These are phyloP conservation scores for Pseudochaenichthys georgianus DNA, from an alignment of 2,797 vertebrate species.

Conservation along the genomic window DNA sequence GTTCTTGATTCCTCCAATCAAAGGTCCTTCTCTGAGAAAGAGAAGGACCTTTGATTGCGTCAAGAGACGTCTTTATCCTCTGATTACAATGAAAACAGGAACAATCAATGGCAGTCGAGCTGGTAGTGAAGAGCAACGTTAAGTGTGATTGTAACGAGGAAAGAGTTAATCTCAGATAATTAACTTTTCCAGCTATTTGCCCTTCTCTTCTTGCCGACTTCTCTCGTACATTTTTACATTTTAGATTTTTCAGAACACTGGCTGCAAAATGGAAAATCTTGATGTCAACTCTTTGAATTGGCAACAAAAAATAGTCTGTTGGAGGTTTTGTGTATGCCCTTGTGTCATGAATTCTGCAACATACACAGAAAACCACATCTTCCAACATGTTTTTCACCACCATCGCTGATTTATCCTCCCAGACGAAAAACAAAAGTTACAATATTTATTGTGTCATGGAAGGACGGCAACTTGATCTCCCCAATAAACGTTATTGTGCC, in stretches of 20 bases:
- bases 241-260: constrained; percentile 9
- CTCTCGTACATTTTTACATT: background rate
- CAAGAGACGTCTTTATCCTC: background rate
- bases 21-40: constrained; percentile 2
- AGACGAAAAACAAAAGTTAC: constrained; percentile 7
- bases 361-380: background rate
- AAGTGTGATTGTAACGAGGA: background rate
- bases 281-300: background rate
- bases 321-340: constrained; percentile 3
- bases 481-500: constrained; percentile 37
- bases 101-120: background rate
- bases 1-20: constrained; percentile 37
- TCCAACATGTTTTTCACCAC: background rate
- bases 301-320: background rate
- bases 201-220: background rate
- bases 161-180: background rate
- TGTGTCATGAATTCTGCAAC: background rate
- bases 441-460: constrained; percentile 13
- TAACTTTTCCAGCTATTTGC: background rate
- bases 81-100: constrained; percentile 30
- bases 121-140: constrained; percentile 9
- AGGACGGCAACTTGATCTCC: constrained; percentile 12
- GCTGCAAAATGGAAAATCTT: constrained; percentile 12
- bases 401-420: background rate
- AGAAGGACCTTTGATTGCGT: constrained; percentile 23